Conservation (phyloP, 2,888 invertebrate genomes). For the Cheilosia variabilis region DNA sequence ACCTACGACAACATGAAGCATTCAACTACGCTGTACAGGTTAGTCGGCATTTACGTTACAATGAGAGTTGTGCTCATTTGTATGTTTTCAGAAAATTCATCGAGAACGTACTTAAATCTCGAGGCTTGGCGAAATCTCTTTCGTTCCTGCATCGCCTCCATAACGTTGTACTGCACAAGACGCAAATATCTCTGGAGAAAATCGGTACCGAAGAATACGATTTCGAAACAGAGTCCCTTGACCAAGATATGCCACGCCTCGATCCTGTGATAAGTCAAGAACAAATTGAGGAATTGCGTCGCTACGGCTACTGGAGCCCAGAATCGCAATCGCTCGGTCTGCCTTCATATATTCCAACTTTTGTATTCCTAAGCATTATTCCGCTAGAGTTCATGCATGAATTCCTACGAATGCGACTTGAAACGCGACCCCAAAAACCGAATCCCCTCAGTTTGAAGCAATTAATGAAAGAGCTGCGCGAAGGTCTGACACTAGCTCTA, state of each 20-base stretch:
- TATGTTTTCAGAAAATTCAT: constrained; percentile 89
- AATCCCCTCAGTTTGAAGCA: constrained; percentile 94
- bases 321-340: constrained; percentile 91
- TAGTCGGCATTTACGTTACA: constrained; percentile 15
- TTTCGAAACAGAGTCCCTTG: constrained; percentile 83
- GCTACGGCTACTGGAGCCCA: constrained; percentile 90
- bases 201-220: constrained; percentile 82
- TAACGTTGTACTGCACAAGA: constrained; percentile 88
- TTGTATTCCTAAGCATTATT: constrained; percentile 93
- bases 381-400: constrained; percentile 97
- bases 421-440: constrained; percentile 92
- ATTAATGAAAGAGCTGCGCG: constrained; percentile 94
- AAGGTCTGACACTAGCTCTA: constrained; percentile 93
- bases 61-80: not conserved
- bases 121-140: constrained; percentile 92
- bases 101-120: constrained; percentile 93
- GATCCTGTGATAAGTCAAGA: constrained; percentile 82
- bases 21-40: constrained; percentile 85
- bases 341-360: constrained; percentile 93
- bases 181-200: constrained; percentile 88
- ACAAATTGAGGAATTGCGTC: constrained; percentile 81
- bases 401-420: constrained; percentile 93
- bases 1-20: constrained; percentile 84
- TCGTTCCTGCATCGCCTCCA: constrained; percentile 91
- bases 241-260: constrained; percentile 82